A percentile compares a stretch with the other conserved stretches of the same genome.
These are phyloP conservation scores for Xyliphius kryptos DNA, from an alignment of 2,113 vertebrate genomes.

Conservation along the genomic window DNA sequence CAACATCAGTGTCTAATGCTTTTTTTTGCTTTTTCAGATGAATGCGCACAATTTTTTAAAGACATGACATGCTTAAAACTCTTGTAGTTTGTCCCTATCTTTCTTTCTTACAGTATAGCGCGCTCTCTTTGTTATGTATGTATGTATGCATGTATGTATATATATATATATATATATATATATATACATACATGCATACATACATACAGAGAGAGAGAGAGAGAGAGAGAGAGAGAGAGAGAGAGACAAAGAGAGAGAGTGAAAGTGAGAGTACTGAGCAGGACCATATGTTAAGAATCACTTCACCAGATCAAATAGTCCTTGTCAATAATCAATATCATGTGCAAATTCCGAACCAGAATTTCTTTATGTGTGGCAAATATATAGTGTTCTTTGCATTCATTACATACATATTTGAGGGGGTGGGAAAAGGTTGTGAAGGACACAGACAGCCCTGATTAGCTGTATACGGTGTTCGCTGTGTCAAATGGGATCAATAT, in stretches of 20 bases:
- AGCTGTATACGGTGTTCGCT: constrained; percentile 17
- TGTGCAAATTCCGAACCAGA: neutral
- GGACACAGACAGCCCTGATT: constrained; percentile 22
- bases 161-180: no score
- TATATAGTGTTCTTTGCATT: neutral
- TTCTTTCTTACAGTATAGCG: neutral
- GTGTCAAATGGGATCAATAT: constrained; percentile 38
- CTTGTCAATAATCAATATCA: neutral
- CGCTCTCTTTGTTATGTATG: no score
- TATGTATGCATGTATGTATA: no score
- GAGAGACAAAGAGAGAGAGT: no score
- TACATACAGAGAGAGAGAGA: no score
- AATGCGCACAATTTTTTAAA: no score
- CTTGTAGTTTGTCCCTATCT: constrained; percentile 24
- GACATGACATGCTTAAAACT: no score
- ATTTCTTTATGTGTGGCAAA: neutral
- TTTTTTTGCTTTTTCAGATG: no score
- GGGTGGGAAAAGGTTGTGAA: neutral
- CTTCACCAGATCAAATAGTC: neutral
- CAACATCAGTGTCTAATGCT: no score
- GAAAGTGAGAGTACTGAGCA: neutral
- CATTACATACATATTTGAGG: neutral
- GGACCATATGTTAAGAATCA: neutral
- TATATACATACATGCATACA: no score
- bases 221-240: no score